Conservation (phyloP, 2,113 vertebrate genomes). For the Ariopsis seemanni region DNA sequence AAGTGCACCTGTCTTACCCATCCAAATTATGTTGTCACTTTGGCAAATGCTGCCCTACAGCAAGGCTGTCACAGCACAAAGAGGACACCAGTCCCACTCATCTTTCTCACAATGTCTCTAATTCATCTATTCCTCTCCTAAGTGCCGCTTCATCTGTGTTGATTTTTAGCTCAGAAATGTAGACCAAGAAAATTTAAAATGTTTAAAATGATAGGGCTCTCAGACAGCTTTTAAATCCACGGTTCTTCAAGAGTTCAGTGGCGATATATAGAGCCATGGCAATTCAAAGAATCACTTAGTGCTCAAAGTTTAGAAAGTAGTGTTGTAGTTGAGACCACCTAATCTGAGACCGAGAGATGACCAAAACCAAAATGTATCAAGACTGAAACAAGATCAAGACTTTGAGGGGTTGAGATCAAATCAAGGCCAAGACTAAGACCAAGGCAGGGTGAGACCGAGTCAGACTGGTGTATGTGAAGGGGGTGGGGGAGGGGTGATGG, state of each 20-base stretch:
- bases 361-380: too few species aligned
- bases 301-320: background rate
- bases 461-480: too few species aligned
- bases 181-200: background rate
- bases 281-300: background rate
- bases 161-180: background rate
- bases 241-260: background rate
- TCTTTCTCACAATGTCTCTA: background rate
- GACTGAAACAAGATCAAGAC: too few species aligned
- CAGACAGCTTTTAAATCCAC: background rate
- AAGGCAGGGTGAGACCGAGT: too few species aligned
- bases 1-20: slow-evolving; percentile 8
- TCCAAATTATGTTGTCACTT: slow-evolving; percentile 36
- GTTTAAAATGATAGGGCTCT: background rate
- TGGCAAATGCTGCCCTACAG: slow-evolving; percentile 27
- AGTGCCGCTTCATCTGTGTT: background rate
- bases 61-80: slow-evolving; percentile 1
- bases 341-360: too few species aligned
- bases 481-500: too few species aligned
- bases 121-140: background rate
- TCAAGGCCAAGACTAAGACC: too few species aligned
- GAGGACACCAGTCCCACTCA: background rate
- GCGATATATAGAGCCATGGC: background rate
- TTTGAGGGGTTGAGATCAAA: too few species aligned
- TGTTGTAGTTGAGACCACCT: too few species aligned